Conservation (phyloP, 2,888 invertebrate genomes). For the Plutella xylostella region DNA sequence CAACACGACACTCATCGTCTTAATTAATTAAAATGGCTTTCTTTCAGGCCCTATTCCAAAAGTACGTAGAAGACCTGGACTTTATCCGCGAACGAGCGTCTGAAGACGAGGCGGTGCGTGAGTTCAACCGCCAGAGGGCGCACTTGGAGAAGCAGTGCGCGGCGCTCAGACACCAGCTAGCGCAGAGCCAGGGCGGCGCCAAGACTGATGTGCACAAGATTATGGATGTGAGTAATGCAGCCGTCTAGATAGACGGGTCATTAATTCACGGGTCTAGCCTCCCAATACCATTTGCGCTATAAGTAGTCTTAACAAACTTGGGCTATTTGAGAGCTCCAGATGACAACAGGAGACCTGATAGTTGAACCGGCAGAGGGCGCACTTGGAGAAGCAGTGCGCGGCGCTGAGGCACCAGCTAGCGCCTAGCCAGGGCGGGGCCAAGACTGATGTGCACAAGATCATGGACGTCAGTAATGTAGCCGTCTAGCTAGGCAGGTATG, state of each 20-base stretch:
- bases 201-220: conserved; percentile 72
- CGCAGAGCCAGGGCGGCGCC: conserved; percentile 47
- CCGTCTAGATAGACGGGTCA: too few species aligned
- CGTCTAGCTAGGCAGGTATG: too few species aligned
- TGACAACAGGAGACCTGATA: conserved; percentile 80
- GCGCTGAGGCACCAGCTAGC: conserved; percentile 40
- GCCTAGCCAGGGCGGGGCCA: conserved; percentile 50
- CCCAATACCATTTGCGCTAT: too few species aligned
- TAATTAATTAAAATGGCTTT: too few species aligned
- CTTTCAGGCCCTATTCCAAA: conserved; percentile 72
- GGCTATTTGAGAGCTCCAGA: too few species aligned
- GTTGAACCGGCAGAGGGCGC: conserved; percentile 83
- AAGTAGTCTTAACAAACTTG: too few species aligned
- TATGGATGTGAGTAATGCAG: conserved; percentile 74
- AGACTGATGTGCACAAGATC: conserved; percentile 72
- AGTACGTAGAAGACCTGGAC: conserved; percentile 78
- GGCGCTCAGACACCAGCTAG: conserved; percentile 39
- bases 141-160: conserved; percentile 78
- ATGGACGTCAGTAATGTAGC: conserved; percentile 75
- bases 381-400: conserved; percentile 76
- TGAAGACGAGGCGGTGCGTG: conserved; percentile 78
- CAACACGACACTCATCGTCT: too few species aligned
- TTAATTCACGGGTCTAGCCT: too few species aligned
- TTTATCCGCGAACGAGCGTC: conserved; percentile 75
- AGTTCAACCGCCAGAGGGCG: conserved; percentile 84